Conservation (phyloP, 2,888 invertebrate genomes). For the Cylindroiulus punctatus region DNA sequence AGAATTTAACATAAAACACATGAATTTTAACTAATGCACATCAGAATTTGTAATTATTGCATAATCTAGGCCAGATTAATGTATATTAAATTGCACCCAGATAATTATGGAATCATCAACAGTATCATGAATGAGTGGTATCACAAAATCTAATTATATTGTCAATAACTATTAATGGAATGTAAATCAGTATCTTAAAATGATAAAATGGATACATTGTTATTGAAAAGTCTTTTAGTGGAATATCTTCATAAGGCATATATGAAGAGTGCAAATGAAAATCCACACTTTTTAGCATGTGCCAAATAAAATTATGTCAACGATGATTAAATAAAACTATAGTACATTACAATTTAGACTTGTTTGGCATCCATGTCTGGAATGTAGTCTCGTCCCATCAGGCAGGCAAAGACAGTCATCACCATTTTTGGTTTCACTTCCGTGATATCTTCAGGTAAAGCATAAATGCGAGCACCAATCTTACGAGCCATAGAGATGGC, state of each 20-base stretch:
- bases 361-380: constrained; percentile 78
- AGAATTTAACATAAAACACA: background rate
- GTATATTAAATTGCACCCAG: background rate
- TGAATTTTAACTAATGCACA: background rate
- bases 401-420: constrained; percentile 99
- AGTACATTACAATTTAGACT: background rate
- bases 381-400: constrained; percentile 97
- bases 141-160: background rate
- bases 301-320: constrained; percentile 39
- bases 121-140: background rate
- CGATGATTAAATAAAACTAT: constrained; percentile 45
- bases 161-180: constrained; percentile 19
- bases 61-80: background rate
- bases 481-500: constrained; percentile 98
- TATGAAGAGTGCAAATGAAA: background rate
- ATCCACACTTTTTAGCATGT: background rate
- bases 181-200: background rate
- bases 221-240: background rate
- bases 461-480: constrained; percentile 97
- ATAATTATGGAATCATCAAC: background rate
- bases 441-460: constrained; percentile 97
- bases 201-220: constrained; percentile 29
- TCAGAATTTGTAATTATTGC: background rate
- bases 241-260: constrained; percentile 12
- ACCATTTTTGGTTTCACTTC: constrained; percentile 99